phyloP scores from a whole-genome alignment of 2,888 invertebrate genomes.

The Ypsolopha sequella region DNA sequence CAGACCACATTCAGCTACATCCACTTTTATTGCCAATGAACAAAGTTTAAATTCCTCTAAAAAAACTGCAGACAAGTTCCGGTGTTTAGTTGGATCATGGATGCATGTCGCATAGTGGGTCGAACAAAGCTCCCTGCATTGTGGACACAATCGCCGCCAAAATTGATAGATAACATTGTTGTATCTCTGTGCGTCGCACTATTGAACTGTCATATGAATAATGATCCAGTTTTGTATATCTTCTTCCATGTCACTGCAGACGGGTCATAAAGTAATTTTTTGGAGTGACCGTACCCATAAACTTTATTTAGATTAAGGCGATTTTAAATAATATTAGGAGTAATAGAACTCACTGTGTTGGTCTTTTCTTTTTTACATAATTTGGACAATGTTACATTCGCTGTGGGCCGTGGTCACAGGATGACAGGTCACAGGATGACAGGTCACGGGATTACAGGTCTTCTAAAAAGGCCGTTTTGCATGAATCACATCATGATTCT shows the following conservation, averaged over 20 bases:
- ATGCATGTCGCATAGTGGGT: constrained; percentile 20
- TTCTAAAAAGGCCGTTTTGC: too few relatives aligned
- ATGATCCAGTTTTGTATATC: too few relatives aligned
- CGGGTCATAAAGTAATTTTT: too few relatives aligned
- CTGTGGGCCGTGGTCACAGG: not conserved
- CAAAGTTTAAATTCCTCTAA: not conserved
- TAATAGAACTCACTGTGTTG: too few relatives aligned
- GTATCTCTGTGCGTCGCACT: not conserved
- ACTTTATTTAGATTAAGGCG: too few relatives aligned
- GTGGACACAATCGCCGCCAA: constrained; percentile 44
- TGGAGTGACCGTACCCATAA: too few relatives aligned
- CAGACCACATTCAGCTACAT: not conserved
- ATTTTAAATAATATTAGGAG: too few relatives aligned
- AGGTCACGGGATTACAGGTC: too few relatives aligned
- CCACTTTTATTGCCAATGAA: not conserved
- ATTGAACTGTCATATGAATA: too few relatives aligned
- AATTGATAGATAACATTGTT: constrained; percentile 63
- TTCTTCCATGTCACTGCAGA: too few relatives aligned
- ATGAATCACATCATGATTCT: too few relatives aligned
- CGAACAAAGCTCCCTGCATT: constrained; percentile 36
- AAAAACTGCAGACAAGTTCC: not conserved
- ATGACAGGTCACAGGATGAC: not conserved
- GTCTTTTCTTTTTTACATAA: not conserved
- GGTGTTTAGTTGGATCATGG: not conserved
- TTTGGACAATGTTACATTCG: not conserved